Conservation (phyloP, 2,888 invertebrate species). For the Gerris lacustris region DNA sequence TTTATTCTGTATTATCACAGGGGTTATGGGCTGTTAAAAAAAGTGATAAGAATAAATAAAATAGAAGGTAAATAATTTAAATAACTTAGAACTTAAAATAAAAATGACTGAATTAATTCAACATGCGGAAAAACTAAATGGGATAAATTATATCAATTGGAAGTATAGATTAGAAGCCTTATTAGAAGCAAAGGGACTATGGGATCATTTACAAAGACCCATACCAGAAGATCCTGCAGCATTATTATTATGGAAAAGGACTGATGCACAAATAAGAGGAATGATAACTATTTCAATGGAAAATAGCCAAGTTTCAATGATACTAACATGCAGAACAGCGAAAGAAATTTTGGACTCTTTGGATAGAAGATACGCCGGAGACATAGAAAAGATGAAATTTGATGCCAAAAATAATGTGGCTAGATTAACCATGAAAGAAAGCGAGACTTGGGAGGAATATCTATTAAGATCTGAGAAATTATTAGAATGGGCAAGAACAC, state of each 20-base stretch:
- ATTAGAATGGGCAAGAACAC: not conserved
- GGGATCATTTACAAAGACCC: not conserved
- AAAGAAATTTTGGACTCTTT: not conserved
- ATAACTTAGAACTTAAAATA: not conserved
- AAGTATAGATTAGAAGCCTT: not conserved
- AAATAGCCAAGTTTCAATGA: not conserved
- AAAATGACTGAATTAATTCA: not conserved
- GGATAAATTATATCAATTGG: not conserved
- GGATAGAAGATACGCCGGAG: not conserved
- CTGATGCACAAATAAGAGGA: not conserved
- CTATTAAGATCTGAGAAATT: conserved; percentile 1
- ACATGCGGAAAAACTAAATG: not conserved
- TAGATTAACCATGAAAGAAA: too few species aligned
- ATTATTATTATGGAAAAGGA: not conserved
- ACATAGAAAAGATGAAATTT: not conserved
- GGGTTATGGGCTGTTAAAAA: too few species aligned
- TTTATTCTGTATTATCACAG: too few species aligned
- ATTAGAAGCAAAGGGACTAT: not conserved
- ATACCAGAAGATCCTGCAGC: not conserved
- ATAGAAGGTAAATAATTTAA: not conserved
- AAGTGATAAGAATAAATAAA: too few species aligned
- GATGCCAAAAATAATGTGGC: not conserved
- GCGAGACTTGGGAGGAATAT: not conserved
- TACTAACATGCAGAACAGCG: not conserved
- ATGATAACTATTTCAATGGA: not conserved